Evolutionary conservation across 2,888 invertebrate species (phyloP).

Genomic region (Coelopa pilipes): DNA sequence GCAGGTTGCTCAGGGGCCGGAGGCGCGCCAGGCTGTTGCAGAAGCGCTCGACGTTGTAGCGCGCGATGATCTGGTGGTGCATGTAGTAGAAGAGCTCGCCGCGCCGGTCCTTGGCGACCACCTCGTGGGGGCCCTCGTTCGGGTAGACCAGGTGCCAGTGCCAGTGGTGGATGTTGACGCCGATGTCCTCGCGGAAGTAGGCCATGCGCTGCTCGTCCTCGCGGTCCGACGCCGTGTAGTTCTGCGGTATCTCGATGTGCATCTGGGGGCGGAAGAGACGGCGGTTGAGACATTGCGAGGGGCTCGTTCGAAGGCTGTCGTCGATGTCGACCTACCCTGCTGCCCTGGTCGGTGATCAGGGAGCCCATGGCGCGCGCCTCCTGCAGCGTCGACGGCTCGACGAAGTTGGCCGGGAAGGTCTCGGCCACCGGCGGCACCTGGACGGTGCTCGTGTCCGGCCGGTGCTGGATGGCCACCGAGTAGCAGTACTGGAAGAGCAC

Average conservation of each 20-base stretch:
- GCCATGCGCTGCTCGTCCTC: slow-evolving; percentile 84
- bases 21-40: slow-evolving; percentile 76
- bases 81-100: slow-evolving; percentile 82
- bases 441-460: slow-evolving; percentile 65
- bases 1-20: slow-evolving; percentile 74
- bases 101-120: slow-evolving; percentile 79
- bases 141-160: slow-evolving; percentile 93
- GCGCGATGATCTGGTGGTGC: slow-evolving; percentile 73
- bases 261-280: slow-evolving; percentile 37
- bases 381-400: slow-evolving; percentile 78
- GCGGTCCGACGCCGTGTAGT: slow-evolving; percentile 79
- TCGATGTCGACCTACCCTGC: slow-evolving; percentile 68
- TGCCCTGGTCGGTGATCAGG: slow-evolving; percentile 68
- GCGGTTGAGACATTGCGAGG: too few species aligned
- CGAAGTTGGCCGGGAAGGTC: slow-evolving; percentile 84
- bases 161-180: slow-evolving; percentile 90
- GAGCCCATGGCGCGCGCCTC: slow-evolving; percentile 77
- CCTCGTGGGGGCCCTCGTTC: slow-evolving; percentile 72
- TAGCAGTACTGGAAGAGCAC: slow-evolving; percentile 83
- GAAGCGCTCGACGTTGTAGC: slow-evolving; percentile 82
- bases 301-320: too few species aligned
- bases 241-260: slow-evolving; percentile 75
- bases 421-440: slow-evolving; percentile 83
- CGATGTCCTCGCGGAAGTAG: slow-evolving; percentile 87
- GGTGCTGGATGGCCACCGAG: slow-evolving; percentile 80